Evolutionary conservation across 2,888 invertebrate genomes (phyloP), one percentile per base, ranked within the genome.

Genomic region (Metopia argyrocephala): DNA sequence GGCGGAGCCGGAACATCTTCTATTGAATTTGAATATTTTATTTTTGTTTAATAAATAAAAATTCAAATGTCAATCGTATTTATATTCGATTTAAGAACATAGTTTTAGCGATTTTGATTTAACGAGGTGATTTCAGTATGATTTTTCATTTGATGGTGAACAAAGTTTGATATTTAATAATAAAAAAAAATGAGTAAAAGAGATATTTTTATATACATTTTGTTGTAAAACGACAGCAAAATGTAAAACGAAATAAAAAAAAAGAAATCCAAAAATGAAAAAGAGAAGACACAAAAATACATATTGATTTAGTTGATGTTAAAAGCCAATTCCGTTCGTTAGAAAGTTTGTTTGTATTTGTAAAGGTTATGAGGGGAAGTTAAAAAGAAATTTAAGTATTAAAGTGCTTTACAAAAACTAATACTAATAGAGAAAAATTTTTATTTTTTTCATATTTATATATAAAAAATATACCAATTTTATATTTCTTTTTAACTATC

Each of bases 1-100:
- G 90, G 90, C 87, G 89, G 89, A 87, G 89, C 89, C 86, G 89
- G 89, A 84, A 90, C 90, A 87, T 90, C 90, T 90, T 89, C 87
- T 88, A 78, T 87, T 86, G 88, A 87, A 87, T 87, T 87, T 87
- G 88, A 88, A 88, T 88, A 88, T 88, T 86, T 86, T 83, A 84
- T 83, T 84, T n/a, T n/a, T n/a, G 83, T 79, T 68, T 75, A 59
- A 78, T 66, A 81, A 81, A 82, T 74, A 82, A 82, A 82, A 85
- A 87, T 87, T 87, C 87, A 85, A 85, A 85, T 85, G 86, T 86
- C 86, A 86, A 87, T 85, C n/a, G n/a, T 84, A 84, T 85, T 86
- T 86, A 85, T 85, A 84, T 84, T 82, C 85, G 71, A 84, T 78
- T 83, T 56, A n/a, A n/a, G n/a, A n/a, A n/a, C n/a, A n/a, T 54